Evolutionary conservation across 1,140 invertebrate genomes (phyloP), one percentile per base, ranked within the genome.

Genomic region (Polypedilum vanderplanki): DNA sequence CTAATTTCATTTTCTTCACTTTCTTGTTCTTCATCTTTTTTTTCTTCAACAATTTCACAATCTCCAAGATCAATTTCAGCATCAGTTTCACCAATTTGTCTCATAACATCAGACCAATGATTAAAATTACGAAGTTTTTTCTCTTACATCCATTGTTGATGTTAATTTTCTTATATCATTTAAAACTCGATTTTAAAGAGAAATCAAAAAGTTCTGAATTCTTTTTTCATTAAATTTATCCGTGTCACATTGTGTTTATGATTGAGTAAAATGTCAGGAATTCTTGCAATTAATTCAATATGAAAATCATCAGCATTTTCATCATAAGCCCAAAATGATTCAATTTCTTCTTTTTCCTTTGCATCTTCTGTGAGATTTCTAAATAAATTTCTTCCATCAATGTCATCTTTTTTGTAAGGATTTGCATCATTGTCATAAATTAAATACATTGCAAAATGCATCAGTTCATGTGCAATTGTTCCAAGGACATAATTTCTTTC

Each of bases 391-490:
- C 15, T 57, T 22, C 15, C 7, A n/a, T 18, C 65, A n/a, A 70
- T 22, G 9, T 70, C 65, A 20, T 70, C 3, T 70, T 18, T 20
- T 9, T 7, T n/a, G 10, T 70, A 70, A 5, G 65, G 65, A 20
- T 70, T 22, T 0, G 17, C 17, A 10, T 22, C 17, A 22, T 70
- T 70, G 9, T 70, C 65, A 70, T 70, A 70, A 7, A 70, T 7
- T 9, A 70, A 10, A 20, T 70, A 22, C 65, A 70, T 70, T 18
- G 65, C 65, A 70, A 18, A 70, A 70, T 70, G 65, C 17, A 22
- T 70, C 8, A 70, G 18, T 18, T 70, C 65, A 70, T 70, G 65
- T 20, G 65, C 17, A 5, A 70, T 8, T 18, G 65, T 70, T 18
- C 65, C 65, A 3, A 70, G 18, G 12, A n/a, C 46, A 57, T 57